A percentile compares a stretch with the other conserved stretches of the same genome.
Evolutionary conservation across 1,140 invertebrate species (phyloP).

Genomic region (Geopemphigus sp.): DNA sequence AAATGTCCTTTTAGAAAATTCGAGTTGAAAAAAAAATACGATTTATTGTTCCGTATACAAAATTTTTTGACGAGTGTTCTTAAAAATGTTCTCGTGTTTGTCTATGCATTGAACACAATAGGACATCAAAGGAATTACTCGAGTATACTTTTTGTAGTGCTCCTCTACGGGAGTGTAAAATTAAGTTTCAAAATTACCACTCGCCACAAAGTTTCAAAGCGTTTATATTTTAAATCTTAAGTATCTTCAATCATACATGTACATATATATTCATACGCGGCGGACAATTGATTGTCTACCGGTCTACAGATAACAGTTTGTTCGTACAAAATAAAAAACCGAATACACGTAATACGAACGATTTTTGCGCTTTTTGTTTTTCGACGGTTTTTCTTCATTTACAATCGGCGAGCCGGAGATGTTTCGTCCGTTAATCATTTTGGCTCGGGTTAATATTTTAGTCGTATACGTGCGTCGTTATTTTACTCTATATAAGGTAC

Average conservation of each 20-base stretch:
- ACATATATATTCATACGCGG: constrained; percentile 2
- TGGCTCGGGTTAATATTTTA: too few relatives aligned
- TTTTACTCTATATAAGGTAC: too few relatives aligned
- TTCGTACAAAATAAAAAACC: too few relatives aligned
- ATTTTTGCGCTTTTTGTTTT: too few relatives aligned
- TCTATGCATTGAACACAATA: constrained; percentile 3
- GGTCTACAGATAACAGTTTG: background rate
- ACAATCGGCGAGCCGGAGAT: too few relatives aligned
- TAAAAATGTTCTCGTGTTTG: constrained; percentile 3
- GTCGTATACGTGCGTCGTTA: too few relatives aligned
- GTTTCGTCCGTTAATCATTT: too few relatives aligned
- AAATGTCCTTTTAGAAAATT: background rate
- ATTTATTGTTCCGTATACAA: background rate
- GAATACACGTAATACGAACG: too few relatives aligned
- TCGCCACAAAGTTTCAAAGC: background rate
- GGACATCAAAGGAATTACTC: constrained; percentile 26
- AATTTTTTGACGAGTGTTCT: constrained; percentile 5
- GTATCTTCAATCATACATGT: background rate
- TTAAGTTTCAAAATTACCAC: constrained; percentile 36
- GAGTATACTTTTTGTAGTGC: constrained; percentile 3
- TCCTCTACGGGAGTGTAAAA: background rate
- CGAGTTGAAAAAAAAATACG: background rate
- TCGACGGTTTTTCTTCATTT: too few relatives aligned
- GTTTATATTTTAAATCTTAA: constrained; percentile 13
- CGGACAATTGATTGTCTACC: background rate